Evolutionary conservation across 2,113 vertebrate species (phyloP).

Genomic region (Epinephelus cyanopodus): DNA sequence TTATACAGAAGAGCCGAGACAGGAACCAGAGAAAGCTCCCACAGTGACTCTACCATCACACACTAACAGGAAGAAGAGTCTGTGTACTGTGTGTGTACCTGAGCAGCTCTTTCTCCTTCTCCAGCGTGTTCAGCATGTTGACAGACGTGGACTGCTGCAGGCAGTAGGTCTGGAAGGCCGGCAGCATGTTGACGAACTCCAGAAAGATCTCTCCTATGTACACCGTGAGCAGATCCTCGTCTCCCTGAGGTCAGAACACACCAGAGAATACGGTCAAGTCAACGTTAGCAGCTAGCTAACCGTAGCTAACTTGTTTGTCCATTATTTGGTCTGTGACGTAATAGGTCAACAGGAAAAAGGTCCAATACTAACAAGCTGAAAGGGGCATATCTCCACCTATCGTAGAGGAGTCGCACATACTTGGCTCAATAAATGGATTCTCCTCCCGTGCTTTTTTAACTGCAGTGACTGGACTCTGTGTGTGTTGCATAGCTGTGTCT

Average conservation of each 20-base stretch:
- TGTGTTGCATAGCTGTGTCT: too few species aligned
- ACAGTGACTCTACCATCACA: constrained; percentile 25
- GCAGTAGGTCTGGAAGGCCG: constrained; percentile 96
- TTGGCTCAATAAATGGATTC: too few species aligned
- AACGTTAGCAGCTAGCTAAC: too few species aligned
- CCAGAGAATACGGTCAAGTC: neutral
- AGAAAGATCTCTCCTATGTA: constrained; percentile 94
- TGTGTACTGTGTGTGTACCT: constrained; percentile 78
- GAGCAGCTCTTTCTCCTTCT: constrained; percentile 95
- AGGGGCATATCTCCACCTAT: too few species aligned
- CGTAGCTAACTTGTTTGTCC: too few species aligned
- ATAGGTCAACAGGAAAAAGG: too few species aligned
- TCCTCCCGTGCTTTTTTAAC: too few species aligned
- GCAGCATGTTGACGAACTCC: constrained; percentile 95
- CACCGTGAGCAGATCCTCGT: constrained; percentile 90
- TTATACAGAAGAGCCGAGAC: constrained; percentile 49
- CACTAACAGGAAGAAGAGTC: neutral
- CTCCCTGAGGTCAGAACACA: constrained; percentile 83
- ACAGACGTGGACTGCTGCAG: constrained; percentile 92
- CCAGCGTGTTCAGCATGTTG: constrained; percentile 91
- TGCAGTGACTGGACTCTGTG: too few species aligned
- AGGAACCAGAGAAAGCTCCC: constrained; percentile 56
- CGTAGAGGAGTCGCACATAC: too few species aligned
- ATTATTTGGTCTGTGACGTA: too few species aligned
- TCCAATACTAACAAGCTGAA: too few species aligned